Evolutionary conservation across 2,888 invertebrate species (phyloP).

Genomic region (Dexiosoma caninum): DNA sequence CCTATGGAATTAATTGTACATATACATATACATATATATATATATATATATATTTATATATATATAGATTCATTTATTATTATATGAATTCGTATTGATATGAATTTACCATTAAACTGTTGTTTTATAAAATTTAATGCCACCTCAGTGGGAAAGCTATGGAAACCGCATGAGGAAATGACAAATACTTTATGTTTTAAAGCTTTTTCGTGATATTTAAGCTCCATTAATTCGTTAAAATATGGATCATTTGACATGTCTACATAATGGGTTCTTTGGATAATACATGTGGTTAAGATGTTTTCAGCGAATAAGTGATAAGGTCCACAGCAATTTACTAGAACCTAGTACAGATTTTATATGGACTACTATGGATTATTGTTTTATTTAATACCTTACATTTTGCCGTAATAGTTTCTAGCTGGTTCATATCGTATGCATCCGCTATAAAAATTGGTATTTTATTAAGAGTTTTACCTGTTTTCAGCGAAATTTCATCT

Average conservation of each 20-base stretch:
- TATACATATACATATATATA: too few relatives aligned
- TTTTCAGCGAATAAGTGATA: constrained; percentile 89
- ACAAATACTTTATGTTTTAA: constrained; percentile 87
- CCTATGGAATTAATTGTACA: constrained; percentile 48
- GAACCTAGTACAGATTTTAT: constrained; percentile 59
- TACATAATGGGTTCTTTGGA: constrained; percentile 87
- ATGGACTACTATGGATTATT: background rate
- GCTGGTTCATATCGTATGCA: constrained; percentile 83
- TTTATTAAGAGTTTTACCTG: constrained; percentile 78
- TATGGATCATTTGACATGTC: constrained; percentile 94
- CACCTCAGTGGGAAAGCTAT: constrained; percentile 92
- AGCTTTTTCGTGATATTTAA: constrained; percentile 85
- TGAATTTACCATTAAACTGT: constrained; percentile 81
- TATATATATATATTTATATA: too few relatives aligned
- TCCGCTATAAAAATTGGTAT: constrained; percentile 86
- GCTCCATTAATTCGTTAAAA: constrained; percentile 89
- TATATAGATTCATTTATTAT: too few relatives aligned
- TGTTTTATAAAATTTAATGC: constrained; percentile 85
- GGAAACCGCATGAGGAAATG: constrained; percentile 93
- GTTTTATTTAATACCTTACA: constrained; percentile 80
- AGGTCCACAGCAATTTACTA: constrained; percentile 95
- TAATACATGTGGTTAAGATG: constrained; percentile 84
- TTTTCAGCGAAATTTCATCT: constrained; percentile 75
- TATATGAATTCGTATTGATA: background rate
- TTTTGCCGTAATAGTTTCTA: constrained; percentile 87